phyloP scores from a whole-genome alignment of 2,888 invertebrate genomes.

The Teinopalpus imperialis region DNA sequence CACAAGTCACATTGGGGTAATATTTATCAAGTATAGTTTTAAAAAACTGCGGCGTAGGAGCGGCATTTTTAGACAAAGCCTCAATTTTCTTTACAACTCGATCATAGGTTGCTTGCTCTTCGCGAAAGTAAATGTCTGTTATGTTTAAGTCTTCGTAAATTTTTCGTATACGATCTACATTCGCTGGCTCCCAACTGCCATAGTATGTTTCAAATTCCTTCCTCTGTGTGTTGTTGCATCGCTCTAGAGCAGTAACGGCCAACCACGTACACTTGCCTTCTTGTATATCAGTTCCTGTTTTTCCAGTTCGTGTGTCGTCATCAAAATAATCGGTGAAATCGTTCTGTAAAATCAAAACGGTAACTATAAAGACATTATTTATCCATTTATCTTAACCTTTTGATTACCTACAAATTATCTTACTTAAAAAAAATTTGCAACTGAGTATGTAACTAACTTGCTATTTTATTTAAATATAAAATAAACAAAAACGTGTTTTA shows the following conservation, averaged over 20 bases:
- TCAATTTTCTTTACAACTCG: constrained; percentile 7
- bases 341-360: constrained; percentile 9
- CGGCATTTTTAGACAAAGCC: background rate
- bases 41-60: constrained; percentile 5
- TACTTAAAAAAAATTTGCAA: no score
- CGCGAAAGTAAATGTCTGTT: constrained; percentile 1
- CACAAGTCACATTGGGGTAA: constrained; percentile 17
- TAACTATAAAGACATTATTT: no score
- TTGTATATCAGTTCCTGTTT: constrained; percentile 93
- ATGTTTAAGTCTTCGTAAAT: constrained; percentile 8
- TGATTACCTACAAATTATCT: no score
- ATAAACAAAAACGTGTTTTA: no score
- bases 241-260: constrained; percentile 90
- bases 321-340: constrained; percentile 20
- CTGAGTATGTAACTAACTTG: no score
- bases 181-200: constrained; percentile 79
- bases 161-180: constrained; percentile 13
- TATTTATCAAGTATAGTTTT: constrained; percentile 14
- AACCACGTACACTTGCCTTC: constrained; percentile 98
- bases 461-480: no score
- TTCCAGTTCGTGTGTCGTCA: constrained; percentile 83
- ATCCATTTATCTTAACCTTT: no score
- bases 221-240: constrained; percentile 84
- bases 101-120: constrained; percentile 11
- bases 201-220: constrained; percentile 83